Percentiles rank a stretch among this genome's conserved stretches.
These are phyloP conservation scores for Leptonema lineaticorne DNA, from an alignment of 1,140 invertebrate genomes.

Conservation along the genomic window DNA sequence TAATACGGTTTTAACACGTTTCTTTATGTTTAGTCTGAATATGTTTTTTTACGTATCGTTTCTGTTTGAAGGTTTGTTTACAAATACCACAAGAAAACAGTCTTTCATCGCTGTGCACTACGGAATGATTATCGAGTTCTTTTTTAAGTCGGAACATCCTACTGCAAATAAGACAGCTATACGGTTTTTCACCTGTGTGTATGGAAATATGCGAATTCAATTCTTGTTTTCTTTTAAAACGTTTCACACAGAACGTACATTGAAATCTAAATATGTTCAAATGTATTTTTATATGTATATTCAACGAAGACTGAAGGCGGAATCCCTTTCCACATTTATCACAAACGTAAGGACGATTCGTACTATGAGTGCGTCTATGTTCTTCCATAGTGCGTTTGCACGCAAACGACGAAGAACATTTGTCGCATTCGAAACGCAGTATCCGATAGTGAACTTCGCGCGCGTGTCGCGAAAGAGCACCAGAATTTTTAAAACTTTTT, in stretches of 20 bases:
- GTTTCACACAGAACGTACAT: constrained; percentile 40
- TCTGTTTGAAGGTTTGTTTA: constrained; percentile 37
- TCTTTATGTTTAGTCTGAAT: constrained; percentile 28
- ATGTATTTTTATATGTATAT: constrained; percentile 53
- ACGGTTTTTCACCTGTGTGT: constrained; percentile 24
- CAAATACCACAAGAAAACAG: constrained; percentile 40
- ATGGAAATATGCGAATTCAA: constrained; percentile 42
- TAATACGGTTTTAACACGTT: too few species aligned
- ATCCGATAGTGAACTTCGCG: constrained; percentile 22
- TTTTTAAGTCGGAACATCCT: constrained; percentile 23
- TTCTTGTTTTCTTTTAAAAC: constrained; percentile 45
- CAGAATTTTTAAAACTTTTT: constrained; percentile 27
- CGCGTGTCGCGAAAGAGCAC: constrained; percentile 15
- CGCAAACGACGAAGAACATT: constrained; percentile 53
- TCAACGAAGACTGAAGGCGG: constrained; percentile 54
- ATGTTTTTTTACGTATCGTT: constrained; percentile 36
- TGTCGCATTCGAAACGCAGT: constrained; percentile 47
- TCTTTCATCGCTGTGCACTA: constrained; percentile 27
- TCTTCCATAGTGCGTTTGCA: constrained; percentile 53
- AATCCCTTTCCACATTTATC: constrained; percentile 57
- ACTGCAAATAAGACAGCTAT: constrained; percentile 24
- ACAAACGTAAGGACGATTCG: constrained; percentile 53
- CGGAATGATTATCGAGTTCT: constrained; percentile 26
- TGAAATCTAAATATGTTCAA: constrained; percentile 23
- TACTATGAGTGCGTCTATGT: constrained; percentile 54